Evolutionary conservation across 2,797 vertebrate genomes (phyloP).

Genomic region (Toxotes lorentzi): DNA sequence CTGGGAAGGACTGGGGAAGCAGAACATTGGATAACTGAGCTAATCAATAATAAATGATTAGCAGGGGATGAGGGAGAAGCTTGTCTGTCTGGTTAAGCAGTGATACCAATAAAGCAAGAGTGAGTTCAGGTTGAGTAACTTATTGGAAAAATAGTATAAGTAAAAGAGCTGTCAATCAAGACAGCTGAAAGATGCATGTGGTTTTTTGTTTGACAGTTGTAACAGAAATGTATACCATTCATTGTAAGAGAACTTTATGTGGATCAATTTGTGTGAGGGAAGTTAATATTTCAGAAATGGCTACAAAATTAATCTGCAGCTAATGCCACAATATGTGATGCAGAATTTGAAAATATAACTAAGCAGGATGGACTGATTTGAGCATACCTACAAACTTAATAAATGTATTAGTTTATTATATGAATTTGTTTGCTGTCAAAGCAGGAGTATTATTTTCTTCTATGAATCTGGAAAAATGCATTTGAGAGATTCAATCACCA

Average conservation of each 20-base stretch:
- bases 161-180: slow-evolving; percentile 16
- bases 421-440: slow-evolving; percentile 22
- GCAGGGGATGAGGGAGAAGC: slow-evolving; percentile 49
- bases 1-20: slow-evolving; percentile 65
- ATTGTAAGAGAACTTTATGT: neutral
- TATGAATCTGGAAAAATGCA: slow-evolving; percentile 22
- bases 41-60: slow-evolving; percentile 48
- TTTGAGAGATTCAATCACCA: slow-evolving; percentile 42
- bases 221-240: neutral
- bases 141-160: slow-evolving; percentile 14
- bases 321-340: neutral
- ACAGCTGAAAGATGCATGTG: neutral
- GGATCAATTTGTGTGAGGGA: slow-evolving; percentile 1
- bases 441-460: neutral
- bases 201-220: neutral
- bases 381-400: slow-evolving; percentile 3
- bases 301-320: neutral
- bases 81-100: slow-evolving; percentile 75
- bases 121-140: slow-evolving; percentile 43
- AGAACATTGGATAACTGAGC: slow-evolving; percentile 62
- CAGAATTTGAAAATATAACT: slow-evolving; percentile 13
- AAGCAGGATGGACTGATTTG: neutral
- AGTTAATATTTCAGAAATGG: slow-evolving; percentile 1
- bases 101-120: slow-evolving; percentile 59
- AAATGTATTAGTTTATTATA: slow-evolving; percentile 3